phyloP scores from a whole-genome alignment of 2,797 vertebrate genomes.

The Scolopax bukidnonensis region DNA sequence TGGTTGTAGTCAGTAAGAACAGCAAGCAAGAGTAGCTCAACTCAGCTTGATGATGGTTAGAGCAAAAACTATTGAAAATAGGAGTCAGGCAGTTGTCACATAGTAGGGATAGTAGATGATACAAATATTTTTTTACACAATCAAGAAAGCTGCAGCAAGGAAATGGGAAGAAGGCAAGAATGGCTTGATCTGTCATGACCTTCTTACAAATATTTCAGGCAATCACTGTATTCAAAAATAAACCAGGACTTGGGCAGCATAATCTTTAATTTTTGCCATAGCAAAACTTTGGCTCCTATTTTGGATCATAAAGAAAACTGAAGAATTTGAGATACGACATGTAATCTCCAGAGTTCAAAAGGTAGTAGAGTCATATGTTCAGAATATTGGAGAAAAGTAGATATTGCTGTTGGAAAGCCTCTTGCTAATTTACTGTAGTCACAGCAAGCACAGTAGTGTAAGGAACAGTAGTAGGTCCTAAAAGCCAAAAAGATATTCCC shows the following conservation, averaged over 20 bases:
- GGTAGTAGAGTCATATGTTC: neutral
- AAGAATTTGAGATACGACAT: neutral
- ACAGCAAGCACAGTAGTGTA: neutral
- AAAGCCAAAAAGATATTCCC: neutral
- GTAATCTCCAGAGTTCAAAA: neutral
- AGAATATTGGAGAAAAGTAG: neutral
- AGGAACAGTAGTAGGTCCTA: neutral
- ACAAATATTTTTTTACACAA: neutral
- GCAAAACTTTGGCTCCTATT: neutral
- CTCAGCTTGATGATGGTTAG: neutral
- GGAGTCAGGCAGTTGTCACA: neutral
- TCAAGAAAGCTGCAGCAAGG: neutral
- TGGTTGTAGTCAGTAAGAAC: neutral
- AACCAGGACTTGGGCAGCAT: neutral
- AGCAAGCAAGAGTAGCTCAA: neutral
- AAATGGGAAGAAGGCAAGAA: neutral
- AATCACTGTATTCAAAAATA: neutral
- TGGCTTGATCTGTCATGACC: neutral
- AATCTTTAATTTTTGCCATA: neutral
- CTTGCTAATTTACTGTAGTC: neutral
- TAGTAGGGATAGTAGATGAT: neutral
- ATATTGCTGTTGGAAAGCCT: neutral
- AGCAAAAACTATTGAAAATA: neutral
- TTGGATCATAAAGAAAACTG: neutral
- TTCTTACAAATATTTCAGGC: neutral